Evolutionary conservation across 2,113 vertebrate species (phyloP).

Genomic region (Gasterosteus nipponicus): DNA sequence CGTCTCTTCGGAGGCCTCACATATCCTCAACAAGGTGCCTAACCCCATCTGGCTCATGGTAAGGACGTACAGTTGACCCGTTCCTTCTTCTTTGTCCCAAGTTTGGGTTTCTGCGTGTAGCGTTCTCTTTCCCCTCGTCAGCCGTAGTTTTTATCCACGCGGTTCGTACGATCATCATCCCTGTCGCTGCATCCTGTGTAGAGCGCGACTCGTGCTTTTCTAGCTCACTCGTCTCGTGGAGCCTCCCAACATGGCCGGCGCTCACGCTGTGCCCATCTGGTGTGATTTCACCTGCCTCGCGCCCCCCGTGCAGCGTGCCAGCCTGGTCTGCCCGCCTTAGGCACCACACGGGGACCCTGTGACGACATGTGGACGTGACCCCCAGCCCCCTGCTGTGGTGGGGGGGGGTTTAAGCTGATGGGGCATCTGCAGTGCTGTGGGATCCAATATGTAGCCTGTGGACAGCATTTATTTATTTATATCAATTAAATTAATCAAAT

Average conservation of each 20-base stretch:
- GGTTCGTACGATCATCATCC: no score
- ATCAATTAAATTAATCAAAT: background rate
- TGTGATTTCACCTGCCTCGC: background rate
- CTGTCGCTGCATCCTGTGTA: no score
- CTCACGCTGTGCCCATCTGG: conserved; percentile 18
- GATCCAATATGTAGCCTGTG: background rate
- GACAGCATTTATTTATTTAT: background rate
- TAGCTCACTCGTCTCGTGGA: conserved; percentile 11
- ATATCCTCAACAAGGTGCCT: conserved; percentile 88
- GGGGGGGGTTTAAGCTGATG: conserved; percentile 12
- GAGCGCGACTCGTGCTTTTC: conserved; percentile 11
- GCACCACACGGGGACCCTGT: conserved; percentile 35
- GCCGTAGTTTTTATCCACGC: no score
- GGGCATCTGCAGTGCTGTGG: conserved; percentile 17
- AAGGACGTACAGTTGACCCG: conserved; percentile 48
- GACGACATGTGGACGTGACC: conserved; percentile 34
- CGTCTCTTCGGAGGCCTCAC: conserved; percentile 89
- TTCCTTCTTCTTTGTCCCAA: background rate
- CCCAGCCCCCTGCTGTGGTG: conserved; percentile 1
- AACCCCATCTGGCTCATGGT: conserved; percentile 95
- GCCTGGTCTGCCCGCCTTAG: conserved; percentile 1
- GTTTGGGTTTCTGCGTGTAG: no score
- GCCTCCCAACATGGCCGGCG: conserved; percentile 6
- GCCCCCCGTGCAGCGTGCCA: background rate
- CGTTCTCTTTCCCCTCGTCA: no score